These are phyloP conservation scores for Eutolmus rufibarbis DNA, from an alignment of 2,888 invertebrate species.

Conservation along the genomic window DNA sequence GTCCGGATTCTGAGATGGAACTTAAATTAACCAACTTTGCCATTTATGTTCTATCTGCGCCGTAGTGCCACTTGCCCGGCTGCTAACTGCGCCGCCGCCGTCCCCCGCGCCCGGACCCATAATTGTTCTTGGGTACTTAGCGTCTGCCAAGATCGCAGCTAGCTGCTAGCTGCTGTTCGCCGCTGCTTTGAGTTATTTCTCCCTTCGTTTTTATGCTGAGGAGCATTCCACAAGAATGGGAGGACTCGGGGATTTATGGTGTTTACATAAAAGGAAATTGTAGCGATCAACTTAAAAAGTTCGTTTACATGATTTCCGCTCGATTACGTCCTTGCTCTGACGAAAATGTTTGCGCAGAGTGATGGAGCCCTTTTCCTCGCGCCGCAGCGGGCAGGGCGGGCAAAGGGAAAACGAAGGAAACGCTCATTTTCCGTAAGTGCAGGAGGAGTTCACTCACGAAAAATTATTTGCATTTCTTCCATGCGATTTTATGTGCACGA, in stretches of 20 bases:
- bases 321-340: slow-evolving; percentile 3
- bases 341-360: not conserved
- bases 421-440: not conserved
- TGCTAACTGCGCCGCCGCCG: not conserved
- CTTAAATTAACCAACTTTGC: slow-evolving; percentile 30
- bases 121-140: slow-evolving; percentile 9
- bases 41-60: slow-evolving; percentile 24
- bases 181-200: not conserved
- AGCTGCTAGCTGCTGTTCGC: not conserved
- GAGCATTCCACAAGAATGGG: not conserved
- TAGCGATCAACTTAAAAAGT: slow-evolving; percentile 12
- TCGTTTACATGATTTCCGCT: slow-evolving; percentile 26
- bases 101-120: not conserved
- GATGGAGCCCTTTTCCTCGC: not conserved
- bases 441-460: not conserved
- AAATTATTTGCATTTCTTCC: not conserved
- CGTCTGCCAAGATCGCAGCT: not conserved
- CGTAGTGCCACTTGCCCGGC: slow-evolving; percentile 10
- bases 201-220: not conserved
- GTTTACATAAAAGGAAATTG: slow-evolving; percentile 24
- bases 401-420: not conserved
- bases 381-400: too few species aligned
- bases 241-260: slow-evolving; percentile 19
- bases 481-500: not conserved
- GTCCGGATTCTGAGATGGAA: slow-evolving; percentile 6